These are phyloP conservation scores for Tanypteryx hageni DNA, from an alignment of 2,888 invertebrate species.

Conservation along the genomic window DNA sequence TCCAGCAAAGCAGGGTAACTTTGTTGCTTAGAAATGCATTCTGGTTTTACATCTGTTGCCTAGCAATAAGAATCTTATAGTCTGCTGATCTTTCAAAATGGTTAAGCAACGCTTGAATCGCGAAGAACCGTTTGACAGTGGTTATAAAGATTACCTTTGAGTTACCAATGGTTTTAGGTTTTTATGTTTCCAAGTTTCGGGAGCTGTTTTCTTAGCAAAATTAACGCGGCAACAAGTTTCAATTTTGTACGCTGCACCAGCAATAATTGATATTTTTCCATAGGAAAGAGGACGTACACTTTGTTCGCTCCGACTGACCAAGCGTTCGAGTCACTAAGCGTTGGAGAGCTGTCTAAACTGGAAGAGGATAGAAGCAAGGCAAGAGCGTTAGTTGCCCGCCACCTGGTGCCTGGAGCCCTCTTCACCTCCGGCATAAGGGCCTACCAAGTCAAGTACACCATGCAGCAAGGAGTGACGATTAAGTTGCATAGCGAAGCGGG, in stretches of 20 bases:
- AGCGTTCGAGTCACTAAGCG: conserved; percentile 78
- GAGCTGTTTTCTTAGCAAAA: too few relatives aligned
- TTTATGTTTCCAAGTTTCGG: too few relatives aligned
- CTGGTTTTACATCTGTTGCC: too few relatives aligned
- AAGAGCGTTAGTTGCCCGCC: conserved; percentile 85
- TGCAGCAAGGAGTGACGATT: conserved; percentile 85
- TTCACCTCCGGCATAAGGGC: conserved; percentile 93
- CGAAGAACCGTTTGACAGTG: too few relatives aligned
- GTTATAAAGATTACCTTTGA: too few relatives aligned
- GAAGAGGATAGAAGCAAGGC: conserved; percentile 74
- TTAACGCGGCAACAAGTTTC: too few relatives aligned
- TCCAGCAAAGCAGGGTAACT: too few relatives aligned
- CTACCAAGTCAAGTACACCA: conserved; percentile 89
- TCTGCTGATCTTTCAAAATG: too few relatives aligned
- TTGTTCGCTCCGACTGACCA: conserved; percentile 91
- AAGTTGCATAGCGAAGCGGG: conserved; percentile 89
- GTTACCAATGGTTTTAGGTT: too few relatives aligned
- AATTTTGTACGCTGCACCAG: neutral
- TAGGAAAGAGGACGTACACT: conserved; percentile 89
- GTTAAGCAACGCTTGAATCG: too few relatives aligned
- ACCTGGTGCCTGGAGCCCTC: conserved; percentile 86
- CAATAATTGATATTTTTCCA: conserved; percentile 68
- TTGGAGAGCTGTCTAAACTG: conserved; percentile 42
- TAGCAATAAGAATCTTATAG: too few relatives aligned
- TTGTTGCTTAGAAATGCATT: too few relatives aligned